phyloP scores from a whole-genome alignment of 2,888 invertebrate genomes.

The Ophraella communa region DNA sequence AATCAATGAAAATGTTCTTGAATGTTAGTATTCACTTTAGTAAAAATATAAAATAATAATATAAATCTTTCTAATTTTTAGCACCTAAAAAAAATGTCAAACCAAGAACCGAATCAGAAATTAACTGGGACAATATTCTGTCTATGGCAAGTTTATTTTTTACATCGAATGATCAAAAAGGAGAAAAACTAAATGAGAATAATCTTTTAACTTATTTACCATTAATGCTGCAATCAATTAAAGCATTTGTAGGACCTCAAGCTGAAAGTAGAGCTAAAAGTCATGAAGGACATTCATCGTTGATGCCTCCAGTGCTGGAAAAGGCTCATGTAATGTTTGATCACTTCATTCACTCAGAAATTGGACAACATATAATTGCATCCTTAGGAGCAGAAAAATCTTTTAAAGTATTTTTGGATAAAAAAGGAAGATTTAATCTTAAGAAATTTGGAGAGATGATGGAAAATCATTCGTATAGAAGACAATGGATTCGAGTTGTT shows the following conservation, averaged over 20 bases:
- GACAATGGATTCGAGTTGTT: conserved; percentile 80
- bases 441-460: conserved; percentile 77
- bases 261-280: conserved; percentile 66
- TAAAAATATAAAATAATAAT: neutral
- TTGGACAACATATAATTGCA: conserved; percentile 76
- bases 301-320: conserved; percentile 74
- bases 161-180: conserved; percentile 30
- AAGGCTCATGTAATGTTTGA: conserved; percentile 79
- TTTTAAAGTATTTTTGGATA: conserved; percentile 72
- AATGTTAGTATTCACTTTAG: conserved; percentile 63
- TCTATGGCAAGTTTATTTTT: conserved; percentile 38
- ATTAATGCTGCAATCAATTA: conserved; percentile 70
- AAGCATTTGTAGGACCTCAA: conserved; percentile 66
- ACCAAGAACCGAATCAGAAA: conserved; percentile 10
- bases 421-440: conserved; percentile 74
- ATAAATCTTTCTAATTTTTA: neutral
- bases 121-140: conserved; percentile 35
- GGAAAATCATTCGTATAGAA: conserved; percentile 80
- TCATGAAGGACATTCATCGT: conserved; percentile 74
- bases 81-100: conserved; percentile 26
- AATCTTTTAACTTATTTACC: conserved; percentile 66
- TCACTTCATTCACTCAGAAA: conserved; percentile 78
- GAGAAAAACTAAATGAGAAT: conserved; percentile 4
- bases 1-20: conserved; percentile 64
- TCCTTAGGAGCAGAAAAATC: conserved; percentile 75